A percentile compares a stretch with the other conserved stretches of the same genome.
phyloP scores from a whole-genome alignment of 92 coral and sea anemone species.

The Phenganax subtilis region DNA sequence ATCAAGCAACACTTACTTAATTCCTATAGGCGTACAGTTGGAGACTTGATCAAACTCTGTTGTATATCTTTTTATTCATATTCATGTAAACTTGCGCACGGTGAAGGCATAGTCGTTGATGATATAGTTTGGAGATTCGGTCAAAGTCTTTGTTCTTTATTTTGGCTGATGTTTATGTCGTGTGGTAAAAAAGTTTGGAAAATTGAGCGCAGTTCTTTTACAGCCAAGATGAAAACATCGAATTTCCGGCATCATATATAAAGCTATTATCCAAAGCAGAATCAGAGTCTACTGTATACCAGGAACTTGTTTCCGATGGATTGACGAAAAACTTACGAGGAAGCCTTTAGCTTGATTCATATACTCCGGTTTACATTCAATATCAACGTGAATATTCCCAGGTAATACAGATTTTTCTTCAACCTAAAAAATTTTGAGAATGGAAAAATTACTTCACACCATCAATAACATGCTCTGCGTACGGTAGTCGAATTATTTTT shows the following conservation, averaged over 20 bases:
- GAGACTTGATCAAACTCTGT: not conserved
- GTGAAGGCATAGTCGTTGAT: not conserved
- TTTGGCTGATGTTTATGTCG: too few species aligned
- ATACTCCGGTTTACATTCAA: constrained; percentile 68
- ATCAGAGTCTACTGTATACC: not conserved
- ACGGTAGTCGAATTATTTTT: not conserved
- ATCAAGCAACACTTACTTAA: not conserved
- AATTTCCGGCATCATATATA: not conserved
- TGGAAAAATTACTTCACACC: not conserved
- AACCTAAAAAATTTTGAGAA: constrained; percentile 40
- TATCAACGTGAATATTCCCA: constrained; percentile 56
- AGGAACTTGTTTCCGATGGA: too few species aligned
- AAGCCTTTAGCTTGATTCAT: constrained; percentile 81
- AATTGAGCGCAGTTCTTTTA: too few species aligned
- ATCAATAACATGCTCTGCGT: not conserved
- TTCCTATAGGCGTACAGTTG: not conserved
- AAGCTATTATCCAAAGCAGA: not conserved
- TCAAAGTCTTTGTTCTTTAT: too few species aligned
- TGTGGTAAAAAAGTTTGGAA: too few species aligned
- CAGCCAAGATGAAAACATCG: not conserved
- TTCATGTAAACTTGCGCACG: too few species aligned
- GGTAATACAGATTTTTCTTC: constrained; percentile 68
- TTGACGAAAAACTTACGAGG: constrained; percentile 54
- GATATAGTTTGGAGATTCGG: too few species aligned
- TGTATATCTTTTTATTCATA: too few species aligned